Evolutionary conservation across 2,888 invertebrate genomes (phyloP).

Genomic region (Thecophora atra): DNA sequence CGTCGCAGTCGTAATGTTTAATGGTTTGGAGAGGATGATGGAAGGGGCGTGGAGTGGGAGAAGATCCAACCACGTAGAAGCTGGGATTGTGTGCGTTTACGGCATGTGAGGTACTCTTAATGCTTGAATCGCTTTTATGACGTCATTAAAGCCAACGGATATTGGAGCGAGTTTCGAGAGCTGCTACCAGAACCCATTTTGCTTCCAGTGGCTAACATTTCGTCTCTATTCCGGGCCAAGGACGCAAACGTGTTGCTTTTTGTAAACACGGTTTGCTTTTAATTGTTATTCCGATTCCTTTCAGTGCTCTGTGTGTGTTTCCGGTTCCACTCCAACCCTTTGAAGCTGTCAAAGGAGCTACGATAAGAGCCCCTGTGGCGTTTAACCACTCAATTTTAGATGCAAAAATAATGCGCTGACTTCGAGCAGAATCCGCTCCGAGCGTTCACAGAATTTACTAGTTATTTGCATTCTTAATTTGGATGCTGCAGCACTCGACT

Average conservation of each 20-base stretch:
- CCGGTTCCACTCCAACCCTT: too few relatives aligned
- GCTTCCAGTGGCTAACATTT: not conserved
- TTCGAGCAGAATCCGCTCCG: not conserved
- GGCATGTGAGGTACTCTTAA: conserved; percentile 28
- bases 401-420: conserved; percentile 9
- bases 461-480: conserved; percentile 25
- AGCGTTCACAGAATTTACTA: not conserved
- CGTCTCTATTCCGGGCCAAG: not conserved
- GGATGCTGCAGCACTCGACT: conserved; percentile 2
- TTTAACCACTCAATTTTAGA: not conserved
- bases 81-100: not conserved
- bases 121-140: conserved; percentile 47
- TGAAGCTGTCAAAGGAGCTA: too few relatives aligned
- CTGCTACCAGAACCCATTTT: conserved; percentile 19
- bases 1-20: conserved; percentile 37
- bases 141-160: conserved; percentile 48
- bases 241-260: not conserved
- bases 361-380: too few relatives aligned
- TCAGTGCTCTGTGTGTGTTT: too few relatives aligned
- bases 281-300: conserved; percentile 5
- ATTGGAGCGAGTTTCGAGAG: conserved; percentile 40
- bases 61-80: not conserved
- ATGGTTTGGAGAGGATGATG: conserved; percentile 41
- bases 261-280: conserved; percentile 3
- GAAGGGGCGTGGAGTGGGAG: not conserved